Percentiles rank a stretch among this genome's conserved stretches.
Conservation (phyloP, 2,797 vertebrate species). For the Salarias fasciatus region DNA sequence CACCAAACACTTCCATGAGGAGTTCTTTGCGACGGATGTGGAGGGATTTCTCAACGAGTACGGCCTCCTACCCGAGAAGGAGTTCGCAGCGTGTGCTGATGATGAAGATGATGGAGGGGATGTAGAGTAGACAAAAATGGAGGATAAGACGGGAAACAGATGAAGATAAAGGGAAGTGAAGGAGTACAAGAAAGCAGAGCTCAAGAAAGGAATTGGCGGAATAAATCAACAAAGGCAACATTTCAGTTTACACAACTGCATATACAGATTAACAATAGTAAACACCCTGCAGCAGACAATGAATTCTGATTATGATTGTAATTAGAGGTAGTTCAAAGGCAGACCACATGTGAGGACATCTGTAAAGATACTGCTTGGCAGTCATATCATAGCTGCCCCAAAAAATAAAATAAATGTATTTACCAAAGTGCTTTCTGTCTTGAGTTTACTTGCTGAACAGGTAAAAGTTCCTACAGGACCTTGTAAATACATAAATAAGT, state of each 20-base stretch:
- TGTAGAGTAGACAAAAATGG: constrained; percentile 69
- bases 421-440: not conserved
- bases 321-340: constrained; percentile 27
- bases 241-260: not conserved
- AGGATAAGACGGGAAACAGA: not conserved
- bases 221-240: no score
- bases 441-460: constrained; percentile 1
- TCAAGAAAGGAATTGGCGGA: no score
- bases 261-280: constrained; percentile 16
- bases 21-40: constrained; percentile 92
- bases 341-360: constrained; percentile 11
- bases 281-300: not conserved
- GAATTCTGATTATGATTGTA: constrained; percentile 1
- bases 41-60: constrained; percentile 94
- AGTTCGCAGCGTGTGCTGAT: constrained; percentile 75
- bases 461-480: not conserved
- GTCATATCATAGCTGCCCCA: constrained; percentile 16
- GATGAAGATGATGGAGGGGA: constrained; percentile 80
- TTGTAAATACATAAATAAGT: no score
- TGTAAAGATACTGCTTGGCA: constrained; percentile 34
- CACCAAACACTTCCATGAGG: constrained; percentile 87
- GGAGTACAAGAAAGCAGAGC: no score
- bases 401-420: constrained; percentile 38
- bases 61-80: constrained; percentile 91
- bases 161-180: no score